These are phyloP conservation scores for Odontophorus gujanensis DNA, from an alignment of 2,113 vertebrate species.

Conservation along the genomic window DNA sequence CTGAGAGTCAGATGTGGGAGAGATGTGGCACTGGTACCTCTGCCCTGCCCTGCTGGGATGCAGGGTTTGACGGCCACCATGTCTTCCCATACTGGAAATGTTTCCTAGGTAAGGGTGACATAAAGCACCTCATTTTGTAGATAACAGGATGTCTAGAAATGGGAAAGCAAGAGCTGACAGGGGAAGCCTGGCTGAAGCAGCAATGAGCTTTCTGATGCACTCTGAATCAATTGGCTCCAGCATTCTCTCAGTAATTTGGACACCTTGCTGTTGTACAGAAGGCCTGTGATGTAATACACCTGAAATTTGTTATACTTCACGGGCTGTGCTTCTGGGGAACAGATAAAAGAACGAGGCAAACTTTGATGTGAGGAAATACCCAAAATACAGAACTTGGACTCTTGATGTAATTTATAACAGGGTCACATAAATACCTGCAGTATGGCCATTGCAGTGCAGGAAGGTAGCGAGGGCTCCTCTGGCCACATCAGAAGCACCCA, in stretches of 20 bases:
- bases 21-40: rapidly evolving
- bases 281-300: neutral
- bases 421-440: rapidly evolving
- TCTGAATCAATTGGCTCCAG: neutral
- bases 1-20: no score
- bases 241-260: neutral
- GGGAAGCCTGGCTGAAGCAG: neutral
- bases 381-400: rapidly evolving
- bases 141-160: rapidly evolving
- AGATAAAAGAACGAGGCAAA: neutral
- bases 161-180: rapidly evolving
- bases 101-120: neutral
- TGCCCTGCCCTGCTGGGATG: rapidly evolving
- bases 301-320: rapidly evolving
- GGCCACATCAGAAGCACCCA: neutral
- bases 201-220: rapidly evolving
- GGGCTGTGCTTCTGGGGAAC: neutral
- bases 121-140: neutral
- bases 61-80: neutral
- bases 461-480: neutral
- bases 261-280: neutral
- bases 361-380: neutral
- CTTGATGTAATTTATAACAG: no score
- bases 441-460: no score
- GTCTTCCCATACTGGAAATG: neutral